A percentile compares a stretch with the other conserved stretches of the same genome.
phyloP scores from a whole-genome alignment of 2,113 vertebrate genomes.

The Numenius arquata region DNA sequence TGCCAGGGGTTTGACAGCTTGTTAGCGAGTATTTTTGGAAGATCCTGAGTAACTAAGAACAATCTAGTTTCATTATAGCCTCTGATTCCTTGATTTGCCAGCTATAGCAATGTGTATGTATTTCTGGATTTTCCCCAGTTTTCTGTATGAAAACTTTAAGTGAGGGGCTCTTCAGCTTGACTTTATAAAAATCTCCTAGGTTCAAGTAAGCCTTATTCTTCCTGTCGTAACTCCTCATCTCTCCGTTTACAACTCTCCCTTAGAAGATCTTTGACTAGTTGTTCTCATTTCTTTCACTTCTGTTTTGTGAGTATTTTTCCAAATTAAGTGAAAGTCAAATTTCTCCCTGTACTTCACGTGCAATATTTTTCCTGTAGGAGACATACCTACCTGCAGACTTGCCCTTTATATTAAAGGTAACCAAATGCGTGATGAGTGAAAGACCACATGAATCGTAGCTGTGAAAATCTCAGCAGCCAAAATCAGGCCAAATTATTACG shows the following conservation, averaged over 20 bases:
- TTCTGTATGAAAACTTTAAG: background rate
- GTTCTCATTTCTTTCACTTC: background rate
- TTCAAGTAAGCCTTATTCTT: background rate
- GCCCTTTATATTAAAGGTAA: background rate
- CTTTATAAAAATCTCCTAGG: background rate
- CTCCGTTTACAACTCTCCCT: background rate
- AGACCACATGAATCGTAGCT: background rate
- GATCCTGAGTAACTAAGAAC: background rate
- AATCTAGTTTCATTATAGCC: background rate
- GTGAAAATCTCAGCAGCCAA: background rate
- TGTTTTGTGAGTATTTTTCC: background rate
- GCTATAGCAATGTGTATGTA: background rate
- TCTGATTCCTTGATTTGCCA: background rate
- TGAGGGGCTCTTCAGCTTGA: background rate
- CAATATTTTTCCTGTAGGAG: background rate
- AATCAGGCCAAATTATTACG: background rate
- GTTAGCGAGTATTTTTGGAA: conserved; percentile 11
- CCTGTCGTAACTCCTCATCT: background rate
- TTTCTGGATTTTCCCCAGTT: background rate
- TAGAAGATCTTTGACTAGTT: background rate
- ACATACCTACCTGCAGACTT: background rate
- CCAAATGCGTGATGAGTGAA: background rate
- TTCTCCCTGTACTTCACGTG: background rate
- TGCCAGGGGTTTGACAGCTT: conserved; percentile 7
- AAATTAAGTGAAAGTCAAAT: background rate